Evolutionary conservation across 2,888 invertebrate species (phyloP), one percentile per base, ranked within the genome.

Genomic region (Pachymerium ferrugineum): DNA sequence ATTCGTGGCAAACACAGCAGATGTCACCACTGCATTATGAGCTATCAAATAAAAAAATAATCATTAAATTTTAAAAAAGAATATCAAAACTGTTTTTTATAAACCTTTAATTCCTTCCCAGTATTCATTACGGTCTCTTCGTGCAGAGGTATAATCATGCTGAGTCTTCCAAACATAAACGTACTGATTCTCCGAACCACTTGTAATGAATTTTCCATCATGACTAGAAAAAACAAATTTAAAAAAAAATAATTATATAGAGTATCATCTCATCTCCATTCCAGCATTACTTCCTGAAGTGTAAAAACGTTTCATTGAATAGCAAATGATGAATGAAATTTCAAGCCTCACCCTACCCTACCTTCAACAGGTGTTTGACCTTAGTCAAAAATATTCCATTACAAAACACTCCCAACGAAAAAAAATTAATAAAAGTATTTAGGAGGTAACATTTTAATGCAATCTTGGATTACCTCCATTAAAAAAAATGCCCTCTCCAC

Each of bases 101-200:
- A 47, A 62, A 86, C 86, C 85, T 85, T 93, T 93, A 76, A 94
- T 91, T 0, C 95, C 94, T 81, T 98, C 97, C 96, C 97, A 99
- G 83, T 93, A 97, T 81, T 95, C 93, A 81, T 98, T 99, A 67
- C 97, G 85, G 82, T 99, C 98, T 69, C 97, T 86, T 71, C 98
- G 86, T 1, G 90, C 90, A 16, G 95, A 95, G 30, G 93, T 90
- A 81, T 95, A 95, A 80, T 97, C 97, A 80, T 97, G 95, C 82
- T 93, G 91, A 0, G 97, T 97, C 84, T 94, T 94, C 99, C 99
- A 99, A 74, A 98, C 91, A 81, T 97, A 99, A 78, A 98, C 93
- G 83, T 94, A 96, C 80, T 94, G 92, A 84, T 99, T 97, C 81
- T 98, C 97, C 0, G 97, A 97, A 0, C 98, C 99, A 81, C 96